Conservation (phyloP, 2,888 invertebrate species). For the Tuberolachnus salignus region DNA sequence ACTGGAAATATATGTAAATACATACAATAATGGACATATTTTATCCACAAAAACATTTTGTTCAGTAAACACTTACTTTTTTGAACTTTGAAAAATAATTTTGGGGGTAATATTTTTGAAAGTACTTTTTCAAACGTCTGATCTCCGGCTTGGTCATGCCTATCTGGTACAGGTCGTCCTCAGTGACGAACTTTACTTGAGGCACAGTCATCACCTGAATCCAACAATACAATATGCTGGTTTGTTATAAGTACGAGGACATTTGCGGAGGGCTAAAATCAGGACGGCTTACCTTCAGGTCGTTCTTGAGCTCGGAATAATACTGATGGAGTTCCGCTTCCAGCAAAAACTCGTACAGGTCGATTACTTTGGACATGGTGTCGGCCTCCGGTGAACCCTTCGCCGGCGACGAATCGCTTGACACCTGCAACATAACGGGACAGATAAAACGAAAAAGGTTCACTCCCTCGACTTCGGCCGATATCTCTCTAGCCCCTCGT, state of each 20-base stretch:
- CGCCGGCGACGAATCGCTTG: neutral
- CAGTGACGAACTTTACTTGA: slow-evolving; percentile 92
- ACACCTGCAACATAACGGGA: neutral
- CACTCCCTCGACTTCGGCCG: too few relatives aligned
- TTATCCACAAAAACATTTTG: neutral
- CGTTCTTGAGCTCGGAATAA: slow-evolving; percentile 76
- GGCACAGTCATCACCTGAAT: slow-evolving; percentile 76
- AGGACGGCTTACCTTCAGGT: slow-evolving; percentile 71
- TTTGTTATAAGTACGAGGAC: too few relatives aligned
- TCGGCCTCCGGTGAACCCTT: neutral
- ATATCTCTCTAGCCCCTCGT: too few relatives aligned
- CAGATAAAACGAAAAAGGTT: neutral
- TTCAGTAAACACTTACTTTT: slow-evolving; percentile 65
- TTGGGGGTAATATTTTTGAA: slow-evolving; percentile 91
- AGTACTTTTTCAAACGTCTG: slow-evolving; percentile 89
- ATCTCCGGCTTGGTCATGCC: slow-evolving; percentile 96
- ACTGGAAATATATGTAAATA: slow-evolving; percentile 60
- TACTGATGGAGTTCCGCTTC: slow-evolving; percentile 95
- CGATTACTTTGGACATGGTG: slow-evolving; percentile 46
- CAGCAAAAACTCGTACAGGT: slow-evolving; percentile 83
- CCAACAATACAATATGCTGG: neutral
- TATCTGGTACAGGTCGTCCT: slow-evolving; percentile 87
- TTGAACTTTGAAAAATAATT: slow-evolving; percentile 91
- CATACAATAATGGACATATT: neutral
- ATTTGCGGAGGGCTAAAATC: too few relatives aligned